A percentile compares a stretch with the other conserved stretches of the same genome.
These are phyloP conservation scores for Rotaria sp. DNA, from an alignment of 2,888 invertebrate genomes.

Conservation along the genomic window DNA sequence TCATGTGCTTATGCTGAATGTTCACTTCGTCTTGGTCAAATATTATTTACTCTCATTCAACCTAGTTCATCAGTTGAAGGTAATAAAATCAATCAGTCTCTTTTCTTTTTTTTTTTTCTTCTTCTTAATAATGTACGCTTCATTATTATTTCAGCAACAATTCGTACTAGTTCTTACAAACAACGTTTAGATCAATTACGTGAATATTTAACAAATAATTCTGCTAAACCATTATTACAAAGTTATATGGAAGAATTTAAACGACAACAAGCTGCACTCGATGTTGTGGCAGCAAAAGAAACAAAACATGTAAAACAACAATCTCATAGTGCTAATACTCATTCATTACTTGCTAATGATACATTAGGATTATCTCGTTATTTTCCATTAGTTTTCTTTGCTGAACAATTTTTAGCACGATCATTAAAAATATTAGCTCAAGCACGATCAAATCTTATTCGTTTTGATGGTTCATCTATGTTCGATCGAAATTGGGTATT, in stretches of 20 bases:
- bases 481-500: constrained; percentile 3
- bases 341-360: not conserved
- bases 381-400: constrained; percentile 9
- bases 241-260: not conserved
- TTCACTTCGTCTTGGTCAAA: constrained; percentile 51
- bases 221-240: not conserved
- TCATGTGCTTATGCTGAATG: constrained; percentile 53
- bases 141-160: not conserved
- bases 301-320: not conserved
- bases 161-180: not conserved
- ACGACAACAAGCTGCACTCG: not conserved
- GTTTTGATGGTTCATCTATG: not conserved
- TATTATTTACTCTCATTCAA: constrained; percentile 43
- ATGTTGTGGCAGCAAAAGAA: not conserved
- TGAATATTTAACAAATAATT: not conserved
- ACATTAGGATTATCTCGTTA: not conserved
- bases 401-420: not conserved
- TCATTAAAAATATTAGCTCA: constrained; percentile 12
- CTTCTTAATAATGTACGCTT: not conserved
- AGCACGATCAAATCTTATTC: constrained; percentile 10
- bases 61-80: not conserved
- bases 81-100: not conserved
- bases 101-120: not conserved
- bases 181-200: not conserved
- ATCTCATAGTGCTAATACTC: not conserved